These are phyloP conservation scores for Drosophila pandora DNA, from an alignment of 1,140 invertebrate genomes.

Conservation along the genomic window DNA sequence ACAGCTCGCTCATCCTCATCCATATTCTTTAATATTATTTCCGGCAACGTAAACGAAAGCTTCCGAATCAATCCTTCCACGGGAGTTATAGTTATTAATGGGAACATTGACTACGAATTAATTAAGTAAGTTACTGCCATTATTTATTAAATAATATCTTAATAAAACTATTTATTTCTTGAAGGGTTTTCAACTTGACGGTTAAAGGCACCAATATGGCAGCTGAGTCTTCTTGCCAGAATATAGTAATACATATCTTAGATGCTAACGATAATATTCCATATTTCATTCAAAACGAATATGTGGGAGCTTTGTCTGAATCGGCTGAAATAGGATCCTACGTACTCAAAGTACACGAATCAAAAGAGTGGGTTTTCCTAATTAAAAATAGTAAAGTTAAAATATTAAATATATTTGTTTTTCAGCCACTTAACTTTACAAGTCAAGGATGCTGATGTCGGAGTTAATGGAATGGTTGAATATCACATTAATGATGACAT, in stretches of 20 bases:
- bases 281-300: conserved; percentile 88
- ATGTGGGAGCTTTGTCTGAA: conserved; percentile 90
- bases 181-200: conserved; percentile 92
- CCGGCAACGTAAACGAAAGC: conserved; percentile 89
- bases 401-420: conserved; percentile 25
- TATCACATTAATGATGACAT: conserved; percentile 93
- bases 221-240: conserved; percentile 87
- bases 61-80: conserved; percentile 94
- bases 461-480: conserved; percentile 91
- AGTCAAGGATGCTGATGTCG: conserved; percentile 91
- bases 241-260: conserved; percentile 90
- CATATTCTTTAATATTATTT: conserved; percentile 92
- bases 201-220: conserved; percentile 94
- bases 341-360: conserved; percentile 85
- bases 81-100: conserved; percentile 90
- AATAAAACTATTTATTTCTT: no score
- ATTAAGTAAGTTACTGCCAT: conserved; percentile 76
- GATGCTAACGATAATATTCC: conserved; percentile 95
- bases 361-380: conserved; percentile 47
- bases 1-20: conserved; percentile 91
- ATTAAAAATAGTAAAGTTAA: no score
- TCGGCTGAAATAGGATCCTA: conserved; percentile 88
- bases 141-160: no score
- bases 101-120: conserved; percentile 91
- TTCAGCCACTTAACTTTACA: conserved; percentile 91